Evolutionary conservation across 35 echinoderm and acorn worm species (phyloP).

Genomic region (Amphiura filiformis): DNA sequence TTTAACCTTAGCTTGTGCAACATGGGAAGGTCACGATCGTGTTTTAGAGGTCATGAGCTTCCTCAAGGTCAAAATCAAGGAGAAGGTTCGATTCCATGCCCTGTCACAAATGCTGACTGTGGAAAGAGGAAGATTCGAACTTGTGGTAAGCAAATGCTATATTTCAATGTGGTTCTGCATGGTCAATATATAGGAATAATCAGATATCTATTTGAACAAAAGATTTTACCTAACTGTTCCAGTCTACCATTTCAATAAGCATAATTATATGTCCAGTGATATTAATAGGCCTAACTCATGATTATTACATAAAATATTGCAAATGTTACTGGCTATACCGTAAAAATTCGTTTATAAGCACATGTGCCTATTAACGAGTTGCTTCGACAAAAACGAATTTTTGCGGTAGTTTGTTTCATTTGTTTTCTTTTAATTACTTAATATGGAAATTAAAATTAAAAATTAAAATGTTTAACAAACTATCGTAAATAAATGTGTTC

Average conservation of each 20-base stretch:
- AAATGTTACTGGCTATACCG: no score
- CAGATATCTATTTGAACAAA: no score
- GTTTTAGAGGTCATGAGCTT: conserved; percentile 59
- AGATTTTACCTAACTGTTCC: neutral
- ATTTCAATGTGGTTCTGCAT: neutral
- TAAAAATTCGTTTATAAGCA: no score
- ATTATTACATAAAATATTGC: no score
- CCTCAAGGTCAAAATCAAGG: conserved; percentile 60
- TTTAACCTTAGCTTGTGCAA: conserved; percentile 60
- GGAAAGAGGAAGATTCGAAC: conserved; percentile 57
- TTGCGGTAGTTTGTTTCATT: no score
- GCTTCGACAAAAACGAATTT: no score
- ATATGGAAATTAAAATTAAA: no score
- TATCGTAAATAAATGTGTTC: no score
- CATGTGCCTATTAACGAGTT: no score
- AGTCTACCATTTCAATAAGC: neutral
- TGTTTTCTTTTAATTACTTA: no score
- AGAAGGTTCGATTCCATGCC: conserved; percentile 82
- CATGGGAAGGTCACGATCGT: conserved; percentile 58
- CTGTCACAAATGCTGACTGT: conserved; percentile 71
- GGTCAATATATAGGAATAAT: neutral
- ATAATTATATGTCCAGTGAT: neutral
- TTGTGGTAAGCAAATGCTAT: conserved; percentile 60
- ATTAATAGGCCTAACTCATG: no score
- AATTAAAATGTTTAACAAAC: no score